Evolutionary conservation across 2,888 invertebrate species (phyloP), one percentile per base, ranked within the genome.

Genomic region (Fragum fragum): DNA sequence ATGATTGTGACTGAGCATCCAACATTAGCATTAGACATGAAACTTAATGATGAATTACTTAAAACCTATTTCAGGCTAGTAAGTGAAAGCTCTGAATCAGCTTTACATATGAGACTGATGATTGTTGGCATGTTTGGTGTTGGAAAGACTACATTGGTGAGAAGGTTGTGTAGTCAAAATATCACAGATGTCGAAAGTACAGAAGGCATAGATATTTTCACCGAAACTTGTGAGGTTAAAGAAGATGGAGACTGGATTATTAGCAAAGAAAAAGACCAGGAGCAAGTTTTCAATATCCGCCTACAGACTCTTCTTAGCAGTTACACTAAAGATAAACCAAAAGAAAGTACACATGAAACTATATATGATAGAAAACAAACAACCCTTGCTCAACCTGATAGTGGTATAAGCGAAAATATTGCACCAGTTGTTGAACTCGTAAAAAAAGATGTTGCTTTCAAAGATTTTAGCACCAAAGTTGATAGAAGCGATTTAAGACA

Each of bases 121-220:
- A 71, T 83, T 23, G 73, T 83, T 14, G 83, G 83, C 9, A 79
- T 80, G 83, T 83, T 74, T 83, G 74, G 55, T 18, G 83, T 80
- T 26, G 83, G 83, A 47, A 83, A 83, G 72, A 80, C 83, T 18
- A 59, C 77, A n/a, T 72, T 83, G 18, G 74, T 83, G 1, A 42
- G 59, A 29, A 79, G 79, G 28, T 55, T 83, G 26, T 28, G 77
- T 9, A 39, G 55, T 6, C 7, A 1, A 18, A 2, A 1, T 2
- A 59, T 18, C 11, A 28, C 21, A 9, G 9, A 28, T 59, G 28
- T 59, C 3, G 9, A 59, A 11, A 76, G 76, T 63, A 81, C 76
- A 11, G 76, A 73, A 52, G 81, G 81, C 28, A 76, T 81, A 29
- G 81, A 81, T 73, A 73, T 81, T 29, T n/a, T n/a, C n/a, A n/a